These are phyloP conservation scores for Papilio glaucus DNA, from an alignment of 1,140 invertebrate genomes.

Conservation along the genomic window DNA sequence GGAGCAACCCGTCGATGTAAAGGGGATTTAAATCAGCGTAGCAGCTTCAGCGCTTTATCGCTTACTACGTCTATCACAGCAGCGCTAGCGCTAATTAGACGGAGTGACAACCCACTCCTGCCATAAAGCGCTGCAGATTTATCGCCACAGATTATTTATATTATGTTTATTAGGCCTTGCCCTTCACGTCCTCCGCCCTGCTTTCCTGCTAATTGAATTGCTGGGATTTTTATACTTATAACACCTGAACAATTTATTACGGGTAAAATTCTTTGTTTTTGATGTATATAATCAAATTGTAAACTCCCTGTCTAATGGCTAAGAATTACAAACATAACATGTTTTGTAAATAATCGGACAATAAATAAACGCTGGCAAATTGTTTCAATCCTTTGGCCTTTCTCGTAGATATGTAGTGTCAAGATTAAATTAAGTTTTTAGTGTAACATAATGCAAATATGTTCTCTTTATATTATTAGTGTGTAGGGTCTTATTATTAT, in stretches of 20 bases:
- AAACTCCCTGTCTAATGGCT: too few species aligned
- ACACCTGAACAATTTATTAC: conserved; percentile 69
- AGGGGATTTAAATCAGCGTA: conserved; percentile 7
- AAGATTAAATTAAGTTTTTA: too few species aligned
- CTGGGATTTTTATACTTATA: conserved; percentile 75
- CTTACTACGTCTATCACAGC: conserved; percentile 50
- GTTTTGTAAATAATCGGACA: too few species aligned
- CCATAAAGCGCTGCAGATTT: conserved; percentile 82
- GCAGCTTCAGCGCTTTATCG: conserved; percentile 59
- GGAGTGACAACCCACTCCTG: conserved; percentile 82
- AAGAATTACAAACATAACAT: too few species aligned
- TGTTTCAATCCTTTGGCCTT: too few species aligned
- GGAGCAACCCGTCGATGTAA: not conserved
- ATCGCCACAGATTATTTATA: conserved; percentile 83
- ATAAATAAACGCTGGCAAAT: too few species aligned
- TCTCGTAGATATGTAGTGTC: too few species aligned
- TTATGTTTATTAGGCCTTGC: conserved; percentile 81
- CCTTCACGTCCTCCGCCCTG: conserved; percentile 62
- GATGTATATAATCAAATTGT: not conserved
- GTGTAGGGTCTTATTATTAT: too few species aligned
- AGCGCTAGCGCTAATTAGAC: conserved; percentile 81
- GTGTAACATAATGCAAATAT: too few species aligned
- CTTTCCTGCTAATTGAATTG: conserved; percentile 82
- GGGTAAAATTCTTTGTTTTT: conserved; percentile 12
- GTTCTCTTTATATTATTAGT: too few species aligned